A percentile compares a stretch with the other conserved stretches of the same genome.
phyloP scores from a whole-genome alignment of 2,113 vertebrate genomes.

The Vulpes ferrilata region DNA sequence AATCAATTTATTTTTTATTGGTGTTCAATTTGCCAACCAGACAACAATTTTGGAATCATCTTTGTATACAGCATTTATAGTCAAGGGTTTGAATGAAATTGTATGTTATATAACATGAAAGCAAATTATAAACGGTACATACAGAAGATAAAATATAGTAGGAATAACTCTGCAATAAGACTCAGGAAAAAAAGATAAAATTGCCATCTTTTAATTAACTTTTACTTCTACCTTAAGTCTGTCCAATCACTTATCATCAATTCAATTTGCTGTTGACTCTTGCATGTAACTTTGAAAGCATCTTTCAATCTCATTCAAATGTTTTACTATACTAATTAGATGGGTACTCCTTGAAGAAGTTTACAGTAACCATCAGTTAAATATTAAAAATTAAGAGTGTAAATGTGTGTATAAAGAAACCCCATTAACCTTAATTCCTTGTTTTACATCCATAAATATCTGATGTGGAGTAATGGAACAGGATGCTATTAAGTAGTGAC shows the following conservation, averaged over 20 bases:
- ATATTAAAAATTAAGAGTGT: constrained; percentile 28
- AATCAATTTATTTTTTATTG: no score
- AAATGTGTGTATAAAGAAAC: background rate
- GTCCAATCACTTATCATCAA: background rate
- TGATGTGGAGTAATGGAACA: background rate
- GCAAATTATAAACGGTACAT: background rate
- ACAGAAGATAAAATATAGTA: background rate
- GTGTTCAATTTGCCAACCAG: no score
- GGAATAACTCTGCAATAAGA: constrained; percentile 7
- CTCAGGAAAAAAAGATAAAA: background rate
- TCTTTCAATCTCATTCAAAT: background rate
- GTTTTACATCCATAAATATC: background rate
- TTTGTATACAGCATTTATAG: background rate
- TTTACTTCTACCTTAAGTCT: background rate
- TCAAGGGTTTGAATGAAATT: constrained; percentile 8
- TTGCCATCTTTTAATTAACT: background rate
- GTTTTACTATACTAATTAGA: background rate
- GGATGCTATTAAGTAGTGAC: background rate
- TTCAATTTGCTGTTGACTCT: background rate
- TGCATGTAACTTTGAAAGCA: background rate
- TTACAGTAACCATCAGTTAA: background rate
- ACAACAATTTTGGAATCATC: background rate
- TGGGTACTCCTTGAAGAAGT: background rate
- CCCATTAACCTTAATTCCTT: background rate
- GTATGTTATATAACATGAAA: background rate